These are phyloP conservation scores for Rattus rattus DNA, from an alignment of 2,113 vertebrate genomes.

Conservation along the genomic window DNA sequence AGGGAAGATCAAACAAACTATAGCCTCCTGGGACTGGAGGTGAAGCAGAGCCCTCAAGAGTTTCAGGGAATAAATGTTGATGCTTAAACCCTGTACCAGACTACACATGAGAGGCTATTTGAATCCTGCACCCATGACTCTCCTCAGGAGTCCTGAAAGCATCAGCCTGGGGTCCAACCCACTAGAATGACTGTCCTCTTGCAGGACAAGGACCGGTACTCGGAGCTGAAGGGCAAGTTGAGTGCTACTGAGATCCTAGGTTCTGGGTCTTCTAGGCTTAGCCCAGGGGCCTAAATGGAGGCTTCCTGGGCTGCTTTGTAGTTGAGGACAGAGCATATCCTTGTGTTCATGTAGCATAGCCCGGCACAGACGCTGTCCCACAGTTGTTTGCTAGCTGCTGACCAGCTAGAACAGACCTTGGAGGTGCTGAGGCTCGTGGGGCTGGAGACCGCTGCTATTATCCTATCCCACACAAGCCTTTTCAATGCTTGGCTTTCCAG, in stretches of 20 bases:
- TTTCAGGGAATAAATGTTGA: not conserved
- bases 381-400: not conserved
- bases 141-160: not conserved
- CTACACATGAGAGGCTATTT: not conserved
- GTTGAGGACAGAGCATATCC: not conserved
- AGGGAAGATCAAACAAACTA: not conserved
- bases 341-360: not conserved
- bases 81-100: not conserved
- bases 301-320: too few relatives aligned
- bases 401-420: not conserved
- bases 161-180: not conserved
- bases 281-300: not conserved
- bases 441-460: not conserved
- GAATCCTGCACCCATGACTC: not conserved
- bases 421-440: not conserved
- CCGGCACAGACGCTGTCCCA: not conserved
- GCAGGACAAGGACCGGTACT: not conserved
- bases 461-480: not conserved
- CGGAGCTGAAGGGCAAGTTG: accelerated
- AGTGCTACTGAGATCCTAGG: not conserved
- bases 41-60: not conserved
- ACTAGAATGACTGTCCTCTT: not conserved
- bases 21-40: not conserved
- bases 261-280: not conserved
- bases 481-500: not conserved